phyloP scores from a whole-genome alignment of 2,888 invertebrate species.

The Drosophila nr. fundita region DNA sequence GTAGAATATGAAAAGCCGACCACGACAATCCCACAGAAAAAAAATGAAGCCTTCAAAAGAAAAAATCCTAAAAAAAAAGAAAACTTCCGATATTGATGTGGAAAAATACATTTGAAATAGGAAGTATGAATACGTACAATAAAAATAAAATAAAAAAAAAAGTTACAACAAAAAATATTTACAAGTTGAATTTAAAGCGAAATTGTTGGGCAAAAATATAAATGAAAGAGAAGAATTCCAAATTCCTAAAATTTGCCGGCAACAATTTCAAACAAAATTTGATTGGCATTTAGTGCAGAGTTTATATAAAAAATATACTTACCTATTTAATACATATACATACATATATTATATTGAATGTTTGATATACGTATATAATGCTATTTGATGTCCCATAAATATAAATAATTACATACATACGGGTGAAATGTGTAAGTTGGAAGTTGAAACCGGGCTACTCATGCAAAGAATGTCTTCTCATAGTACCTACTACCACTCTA shows the following conservation, averaged over 20 bases:
- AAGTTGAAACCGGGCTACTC: neutral
- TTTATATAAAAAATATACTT: slow-evolving; percentile 53
- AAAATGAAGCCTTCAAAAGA: slow-evolving; percentile 78
- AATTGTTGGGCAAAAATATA: slow-evolving; percentile 36
- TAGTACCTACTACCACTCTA: slow-evolving; percentile 19
- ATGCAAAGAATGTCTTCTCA: slow-evolving; percentile 20
- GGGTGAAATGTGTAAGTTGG: neutral
- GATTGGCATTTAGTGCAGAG: slow-evolving; percentile 64
- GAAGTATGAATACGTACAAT: slow-evolving; percentile 52
- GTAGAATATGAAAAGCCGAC: slow-evolving; percentile 32
- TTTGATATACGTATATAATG: slow-evolving; percentile 75
- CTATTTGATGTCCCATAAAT: slow-evolving; percentile 55
- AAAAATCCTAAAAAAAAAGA: slow-evolving; percentile 9
- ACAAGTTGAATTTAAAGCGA: slow-evolving; percentile 54
- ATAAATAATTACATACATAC: slow-evolving; percentile 23
- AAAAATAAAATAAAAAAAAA: slow-evolving; percentile 22
- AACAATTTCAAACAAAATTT: slow-evolving; percentile 53
- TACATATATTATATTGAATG: slow-evolving; percentile 60
- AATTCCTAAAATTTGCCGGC: slow-evolving; percentile 52
- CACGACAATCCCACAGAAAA: slow-evolving; percentile 84
- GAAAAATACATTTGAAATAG: slow-evolving; percentile 29
- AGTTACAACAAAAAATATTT: slow-evolving; percentile 46
- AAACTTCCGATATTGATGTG: slow-evolving; percentile 41
- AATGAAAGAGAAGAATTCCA: slow-evolving; percentile 18
- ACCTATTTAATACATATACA: slow-evolving; percentile 42